Conservation (phyloP, 2,113 vertebrate genomes). For the Agapornis roseicollis region DNA sequence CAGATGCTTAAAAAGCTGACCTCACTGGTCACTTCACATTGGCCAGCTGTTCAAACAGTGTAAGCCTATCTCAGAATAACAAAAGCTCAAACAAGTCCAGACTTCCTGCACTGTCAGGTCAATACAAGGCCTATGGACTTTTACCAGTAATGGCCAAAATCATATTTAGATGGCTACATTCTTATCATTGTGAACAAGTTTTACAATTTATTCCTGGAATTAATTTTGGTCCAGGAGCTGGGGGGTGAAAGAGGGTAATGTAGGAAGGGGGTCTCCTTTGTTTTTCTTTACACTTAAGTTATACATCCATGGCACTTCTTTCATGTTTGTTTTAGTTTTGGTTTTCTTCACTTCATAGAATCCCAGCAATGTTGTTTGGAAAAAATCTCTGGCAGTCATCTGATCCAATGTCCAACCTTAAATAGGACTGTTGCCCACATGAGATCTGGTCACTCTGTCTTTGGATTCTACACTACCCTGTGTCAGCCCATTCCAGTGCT, state of each 20-base stretch:
- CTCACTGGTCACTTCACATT: background rate
- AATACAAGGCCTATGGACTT: background rate
- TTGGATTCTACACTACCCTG: background rate
- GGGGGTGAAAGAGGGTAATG: background rate
- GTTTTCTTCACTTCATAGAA: background rate
- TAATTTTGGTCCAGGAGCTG: background rate
- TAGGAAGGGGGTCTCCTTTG: background rate
- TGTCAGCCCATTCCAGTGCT: rapidly evolving
- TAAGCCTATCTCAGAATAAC: background rate
- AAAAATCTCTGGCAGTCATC: background rate
- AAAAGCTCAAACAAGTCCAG: no score
- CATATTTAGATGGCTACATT: background rate
- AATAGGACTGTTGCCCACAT: background rate
- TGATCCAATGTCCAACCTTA: background rate
- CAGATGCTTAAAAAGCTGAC: background rate
- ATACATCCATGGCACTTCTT: rapidly evolving
- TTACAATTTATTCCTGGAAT: background rate
- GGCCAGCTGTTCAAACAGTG: background rate
- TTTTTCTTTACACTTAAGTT: background rate
- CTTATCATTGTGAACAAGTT: background rate
- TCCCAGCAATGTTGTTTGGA: background rate
- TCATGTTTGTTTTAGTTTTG: background rate
- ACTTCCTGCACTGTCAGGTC: background rate
- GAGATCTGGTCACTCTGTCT: background rate
- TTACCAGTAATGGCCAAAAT: background rate